These are phyloP conservation scores for Netta rufina DNA, from an alignment of 2,797 vertebrate genomes.

Conservation along the genomic window DNA sequence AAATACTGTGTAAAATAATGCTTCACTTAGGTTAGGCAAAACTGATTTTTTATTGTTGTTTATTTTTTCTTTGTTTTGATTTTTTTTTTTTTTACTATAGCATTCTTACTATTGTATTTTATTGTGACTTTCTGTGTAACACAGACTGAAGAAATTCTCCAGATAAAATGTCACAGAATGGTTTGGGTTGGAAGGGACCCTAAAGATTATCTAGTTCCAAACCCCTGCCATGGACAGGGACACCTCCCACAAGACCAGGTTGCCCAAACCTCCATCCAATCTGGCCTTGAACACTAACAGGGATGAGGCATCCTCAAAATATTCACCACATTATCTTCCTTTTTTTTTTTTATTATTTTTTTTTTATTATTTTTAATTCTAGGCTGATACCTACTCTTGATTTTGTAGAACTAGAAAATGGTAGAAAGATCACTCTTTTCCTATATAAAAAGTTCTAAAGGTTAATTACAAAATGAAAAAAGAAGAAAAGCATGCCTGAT, in stretches of 20 bases:
- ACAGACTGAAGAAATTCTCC: background rate
- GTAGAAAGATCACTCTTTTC: background rate
- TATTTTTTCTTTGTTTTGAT: background rate
- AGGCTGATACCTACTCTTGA: background rate
- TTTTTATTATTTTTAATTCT: background rate
- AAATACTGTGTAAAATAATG: background rate
- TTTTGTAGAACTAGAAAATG: background rate
- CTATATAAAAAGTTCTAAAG: background rate
- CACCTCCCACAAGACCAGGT: too few relatives aligned
- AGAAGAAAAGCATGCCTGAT: background rate
- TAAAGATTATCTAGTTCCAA: too few relatives aligned
- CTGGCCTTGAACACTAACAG: too few relatives aligned
- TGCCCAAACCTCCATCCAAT: too few relatives aligned
- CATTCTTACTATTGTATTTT: background rate
- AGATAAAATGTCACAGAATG: background rate
- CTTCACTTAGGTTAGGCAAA: background rate
- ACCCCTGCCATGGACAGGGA: too few relatives aligned
- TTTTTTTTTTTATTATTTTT: too few relatives aligned
- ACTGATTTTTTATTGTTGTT: background rate
- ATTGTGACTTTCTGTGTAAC: background rate
- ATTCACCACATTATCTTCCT: background rate
- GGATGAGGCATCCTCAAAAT: too few relatives aligned
- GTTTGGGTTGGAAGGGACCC: too few relatives aligned
- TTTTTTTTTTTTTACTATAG: background rate
- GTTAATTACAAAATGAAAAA: background rate